Conservation (phyloP, 2,888 invertebrate species). For the Pecten maximus region DNA sequence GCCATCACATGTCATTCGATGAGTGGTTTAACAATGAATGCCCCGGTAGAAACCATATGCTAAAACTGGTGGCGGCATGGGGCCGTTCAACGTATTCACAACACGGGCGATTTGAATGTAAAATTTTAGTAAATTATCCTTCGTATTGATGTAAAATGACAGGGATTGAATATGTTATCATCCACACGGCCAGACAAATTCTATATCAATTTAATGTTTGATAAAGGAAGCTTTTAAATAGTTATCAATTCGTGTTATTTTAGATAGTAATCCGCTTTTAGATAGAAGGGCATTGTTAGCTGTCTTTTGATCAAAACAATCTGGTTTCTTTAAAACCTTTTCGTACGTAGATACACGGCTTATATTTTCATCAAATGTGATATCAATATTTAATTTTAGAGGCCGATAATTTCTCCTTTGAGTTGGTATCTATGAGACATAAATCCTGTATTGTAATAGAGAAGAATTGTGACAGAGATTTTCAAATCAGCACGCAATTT, state of each 20-base stretch:
- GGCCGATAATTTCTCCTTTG: not conserved
- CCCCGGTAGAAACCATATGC: not conserved
- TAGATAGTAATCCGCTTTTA: not conserved
- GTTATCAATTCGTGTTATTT: not conserved
- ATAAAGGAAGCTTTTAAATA: not conserved
- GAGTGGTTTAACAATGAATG: not conserved
- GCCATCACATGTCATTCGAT: not conserved
- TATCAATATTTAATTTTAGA: not conserved
- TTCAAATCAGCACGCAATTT: not conserved
- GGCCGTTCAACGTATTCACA: not conserved
- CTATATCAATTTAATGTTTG: not conserved
- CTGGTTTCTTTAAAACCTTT: not conserved
- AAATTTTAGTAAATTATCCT: not conserved
- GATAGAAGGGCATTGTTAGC: not conserved
- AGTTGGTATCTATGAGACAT: not conserved
- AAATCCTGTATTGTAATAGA: not conserved
- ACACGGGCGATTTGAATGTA: not conserved
- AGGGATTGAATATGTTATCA: not conserved
- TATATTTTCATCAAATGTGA: not conserved
- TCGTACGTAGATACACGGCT: not conserved
- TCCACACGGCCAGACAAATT: not conserved
- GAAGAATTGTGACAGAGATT: not conserved
- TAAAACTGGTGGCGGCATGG: not conserved
- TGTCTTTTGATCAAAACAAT: not conserved
- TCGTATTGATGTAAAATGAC: not conserved